Evolutionary conservation across 92 coral and sea anemone genomes (phyloP), one percentile per base, ranked within the genome.

Genomic region (Heteractis magnifica): DNA sequence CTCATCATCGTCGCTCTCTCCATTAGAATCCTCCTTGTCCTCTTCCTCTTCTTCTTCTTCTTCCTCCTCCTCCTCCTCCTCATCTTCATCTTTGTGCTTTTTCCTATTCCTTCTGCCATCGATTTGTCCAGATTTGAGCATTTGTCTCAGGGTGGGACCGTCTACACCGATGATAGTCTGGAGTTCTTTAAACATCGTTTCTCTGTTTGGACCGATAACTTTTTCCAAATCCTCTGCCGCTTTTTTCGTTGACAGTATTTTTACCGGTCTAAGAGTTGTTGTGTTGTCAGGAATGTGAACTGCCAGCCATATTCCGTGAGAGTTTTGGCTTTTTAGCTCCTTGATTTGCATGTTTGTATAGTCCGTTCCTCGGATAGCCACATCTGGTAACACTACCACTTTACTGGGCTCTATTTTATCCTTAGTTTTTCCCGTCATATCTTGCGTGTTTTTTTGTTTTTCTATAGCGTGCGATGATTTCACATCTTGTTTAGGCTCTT

Each of bases 231-330:
- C 98, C 6, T 90, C 83, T 5, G 90, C 98, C 41, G 91, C 98
- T 10, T 91, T 94, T 72, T 85, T 87, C 23, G 95, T 89, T 10
- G 95, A 86, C 20, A 94, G 41, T n/a, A 94, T 89, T 85, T 82
- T 93, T 51, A 94, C 76, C 6, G 92, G 88, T 23, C 86, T 82
- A 7, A 84, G 90, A 51, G 78, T 77, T 10, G 90, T 89, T 77
- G 90, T 84, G 53, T 89, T 91, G 77, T 97, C 99, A 20, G 99
- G 99, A 62, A 97, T 97, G 82, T 97, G 99, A 49, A 97, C 98
- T 18, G 99, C 99, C 58, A 94, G 81, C 99, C 99, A 97, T 77
- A 92, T 89, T 20, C 94, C 95, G 3, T 87, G 85, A 12, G 92
- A 82, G 11, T 84, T 77, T 80, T 89, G 86, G 72, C 94, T 95